Percentiles rank a stretch among this genome's conserved stretches.
Evolutionary conservation across 2,113 vertebrate genomes (phyloP).

Genomic region (Siniperca knerii): DNA sequence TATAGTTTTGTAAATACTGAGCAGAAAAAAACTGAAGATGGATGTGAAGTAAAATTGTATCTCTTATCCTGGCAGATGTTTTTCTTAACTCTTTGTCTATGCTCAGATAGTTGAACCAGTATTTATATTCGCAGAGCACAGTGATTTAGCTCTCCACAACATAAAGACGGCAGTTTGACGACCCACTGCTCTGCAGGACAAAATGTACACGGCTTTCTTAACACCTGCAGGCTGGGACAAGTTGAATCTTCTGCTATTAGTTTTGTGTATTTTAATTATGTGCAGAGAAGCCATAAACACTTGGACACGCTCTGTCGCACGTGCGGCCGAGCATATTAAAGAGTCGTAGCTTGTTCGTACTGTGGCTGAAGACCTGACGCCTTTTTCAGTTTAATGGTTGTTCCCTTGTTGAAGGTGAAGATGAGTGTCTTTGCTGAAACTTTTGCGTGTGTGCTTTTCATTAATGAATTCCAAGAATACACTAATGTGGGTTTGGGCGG

Average conservation of each 20-base stretch:
- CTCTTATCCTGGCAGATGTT: constrained; percentile 63
- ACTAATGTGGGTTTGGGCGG: constrained; percentile 70
- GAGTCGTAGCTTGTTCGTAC: constrained; percentile 37
- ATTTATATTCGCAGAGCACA: constrained; percentile 70
- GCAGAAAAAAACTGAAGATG: constrained; percentile 66
- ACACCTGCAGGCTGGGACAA: constrained; percentile 15
- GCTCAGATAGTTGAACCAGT: constrained; percentile 72
- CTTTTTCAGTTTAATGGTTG: constrained; percentile 27
- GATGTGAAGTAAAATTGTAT: constrained; percentile 75
- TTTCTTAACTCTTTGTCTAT: constrained; percentile 66
- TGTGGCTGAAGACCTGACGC: constrained; percentile 36
- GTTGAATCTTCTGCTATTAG: constrained; percentile 36
- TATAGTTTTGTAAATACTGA: constrained; percentile 82
- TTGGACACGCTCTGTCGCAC: constrained; percentile 20
- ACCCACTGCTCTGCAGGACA: constrained; percentile 27
- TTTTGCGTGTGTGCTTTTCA: constrained; percentile 47
- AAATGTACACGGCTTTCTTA: neutral
- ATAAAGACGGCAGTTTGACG: neutral
- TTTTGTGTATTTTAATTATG: constrained; percentile 48
- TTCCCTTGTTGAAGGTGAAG: constrained; percentile 48
- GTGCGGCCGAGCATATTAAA: constrained; percentile 22
- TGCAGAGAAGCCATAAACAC: constrained; percentile 67
- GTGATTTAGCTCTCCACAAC: constrained; percentile 35
- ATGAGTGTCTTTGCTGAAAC: constrained; percentile 44
- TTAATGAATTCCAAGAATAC: constrained; percentile 67